Percentiles rank a stretch among this genome's conserved stretches.
Evolutionary conservation across 2,797 vertebrate genomes (phyloP).

Genomic region (Liparis tanakae): DNA sequence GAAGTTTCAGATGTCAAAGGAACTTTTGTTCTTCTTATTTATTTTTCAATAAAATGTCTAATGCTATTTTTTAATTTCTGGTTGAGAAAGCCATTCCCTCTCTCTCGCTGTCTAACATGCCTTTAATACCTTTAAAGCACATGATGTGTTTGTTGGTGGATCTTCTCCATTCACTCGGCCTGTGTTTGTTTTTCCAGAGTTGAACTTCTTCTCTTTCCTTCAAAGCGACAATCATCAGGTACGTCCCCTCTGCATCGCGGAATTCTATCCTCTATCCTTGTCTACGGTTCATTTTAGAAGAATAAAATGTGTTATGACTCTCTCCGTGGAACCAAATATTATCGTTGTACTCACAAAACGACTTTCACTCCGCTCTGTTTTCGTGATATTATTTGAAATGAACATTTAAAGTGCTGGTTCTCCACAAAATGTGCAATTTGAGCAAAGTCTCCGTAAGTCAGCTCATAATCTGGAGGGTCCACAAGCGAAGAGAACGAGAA

Average conservation of each 20-base stretch:
- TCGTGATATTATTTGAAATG: neutral
- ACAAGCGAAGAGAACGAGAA: neutral
- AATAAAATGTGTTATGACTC: neutral
- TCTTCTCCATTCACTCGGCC: slow-evolving; percentile 15
- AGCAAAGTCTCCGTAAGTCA: no score
- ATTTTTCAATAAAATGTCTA: neutral
- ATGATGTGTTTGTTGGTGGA: neutral
- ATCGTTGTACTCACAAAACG: neutral
- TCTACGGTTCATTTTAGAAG: neutral
- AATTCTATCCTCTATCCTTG: no score
- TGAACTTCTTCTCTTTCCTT: slow-evolving; percentile 99
- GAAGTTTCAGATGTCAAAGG: neutral
- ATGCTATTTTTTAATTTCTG: neutral
- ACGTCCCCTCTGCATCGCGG: slow-evolving; percentile 48
- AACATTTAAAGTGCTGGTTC: neutral
- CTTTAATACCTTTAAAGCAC: neutral
- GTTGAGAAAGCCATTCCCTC: neutral
- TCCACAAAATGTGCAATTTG: neutral
- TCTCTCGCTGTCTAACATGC: neutral
- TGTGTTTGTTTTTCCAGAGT: slow-evolving; percentile 82
- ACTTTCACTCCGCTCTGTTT: neutral
- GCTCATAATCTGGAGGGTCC: no score
- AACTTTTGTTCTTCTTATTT: neutral
- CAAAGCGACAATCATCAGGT: slow-evolving; percentile 99
- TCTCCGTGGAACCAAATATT: neutral